Evolutionary conservation across 2,888 invertebrate genomes (phyloP).

Genomic region (Hyposoter didymator): DNA sequence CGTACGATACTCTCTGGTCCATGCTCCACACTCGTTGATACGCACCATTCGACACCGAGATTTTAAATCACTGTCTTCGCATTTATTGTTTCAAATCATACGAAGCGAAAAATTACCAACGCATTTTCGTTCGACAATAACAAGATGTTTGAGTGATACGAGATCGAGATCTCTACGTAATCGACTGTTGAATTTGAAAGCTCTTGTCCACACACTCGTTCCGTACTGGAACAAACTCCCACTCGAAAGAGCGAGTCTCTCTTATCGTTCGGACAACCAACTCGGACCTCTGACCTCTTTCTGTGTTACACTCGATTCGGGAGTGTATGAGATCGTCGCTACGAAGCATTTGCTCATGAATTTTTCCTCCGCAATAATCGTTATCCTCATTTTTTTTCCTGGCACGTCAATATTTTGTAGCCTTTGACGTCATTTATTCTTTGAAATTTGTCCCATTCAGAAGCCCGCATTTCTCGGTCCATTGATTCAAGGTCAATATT

Average conservation of each 20-base stretch:
- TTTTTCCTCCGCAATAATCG: conserved; percentile 23
- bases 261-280: conserved; percentile 56
- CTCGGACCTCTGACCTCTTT: conserved; percentile 58
- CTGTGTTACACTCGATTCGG: background rate
- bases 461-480: background rate
- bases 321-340: conserved; percentile 3
- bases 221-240: conserved; percentile 36
- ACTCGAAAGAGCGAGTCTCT: conserved; percentile 37
- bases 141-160: background rate
- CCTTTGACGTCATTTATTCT: background rate
- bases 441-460: background rate
- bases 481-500: background rate
- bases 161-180: conserved; percentile 41
- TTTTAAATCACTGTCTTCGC: background rate
- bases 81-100: background rate
- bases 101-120: background rate
- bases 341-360: conserved; percentile 27
- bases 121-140: background rate
- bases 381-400: background rate
- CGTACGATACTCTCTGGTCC: background rate
- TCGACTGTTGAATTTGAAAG: conserved; percentile 53
- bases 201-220: conserved; percentile 23
- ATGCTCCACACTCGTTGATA: background rate
- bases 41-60: background rate
- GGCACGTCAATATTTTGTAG: background rate